These are phyloP conservation scores for Abramis brama DNA, from an alignment of 2,113 vertebrate genomes.

Conservation along the genomic window DNA sequence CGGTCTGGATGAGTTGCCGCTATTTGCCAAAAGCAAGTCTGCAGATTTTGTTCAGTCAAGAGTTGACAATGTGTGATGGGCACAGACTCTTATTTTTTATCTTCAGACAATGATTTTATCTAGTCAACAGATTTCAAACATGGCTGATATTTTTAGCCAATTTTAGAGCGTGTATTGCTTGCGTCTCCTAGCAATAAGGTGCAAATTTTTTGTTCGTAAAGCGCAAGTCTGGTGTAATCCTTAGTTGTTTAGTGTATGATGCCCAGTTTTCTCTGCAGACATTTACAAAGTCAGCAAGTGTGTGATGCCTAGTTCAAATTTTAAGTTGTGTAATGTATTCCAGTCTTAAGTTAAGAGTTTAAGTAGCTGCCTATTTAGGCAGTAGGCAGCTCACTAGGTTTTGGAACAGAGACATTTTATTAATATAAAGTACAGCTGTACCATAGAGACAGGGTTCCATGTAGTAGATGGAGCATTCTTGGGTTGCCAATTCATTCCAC, in stretches of 20 bases:
- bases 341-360: not conserved
- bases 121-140: too few relatives aligned
- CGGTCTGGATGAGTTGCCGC: not conserved
- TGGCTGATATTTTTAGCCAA: too few relatives aligned
- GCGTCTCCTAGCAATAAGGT: not conserved
- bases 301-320: not conserved
- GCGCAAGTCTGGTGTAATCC: too few relatives aligned
- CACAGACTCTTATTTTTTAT: too few relatives aligned
- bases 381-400: not conserved
- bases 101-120: too few relatives aligned
- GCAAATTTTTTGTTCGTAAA: too few relatives aligned
- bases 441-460: slow-evolving; percentile 97
- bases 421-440: slow-evolving; percentile 67
- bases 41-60: not conserved
- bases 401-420: not conserved
- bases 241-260: not conserved
- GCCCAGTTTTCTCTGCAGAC: not conserved
- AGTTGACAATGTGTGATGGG: not conserved
- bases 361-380: not conserved
- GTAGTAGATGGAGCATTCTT: slow-evolving; percentile 93
- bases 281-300: not conserved
- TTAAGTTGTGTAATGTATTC: not conserved
- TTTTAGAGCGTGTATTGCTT: not conserved
- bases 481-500: slow-evolving; percentile 97
- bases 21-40: too few relatives aligned